Evolutionary conservation across 2,797 vertebrate species (phyloP).

Genomic region (Chrosomus eos): DNA sequence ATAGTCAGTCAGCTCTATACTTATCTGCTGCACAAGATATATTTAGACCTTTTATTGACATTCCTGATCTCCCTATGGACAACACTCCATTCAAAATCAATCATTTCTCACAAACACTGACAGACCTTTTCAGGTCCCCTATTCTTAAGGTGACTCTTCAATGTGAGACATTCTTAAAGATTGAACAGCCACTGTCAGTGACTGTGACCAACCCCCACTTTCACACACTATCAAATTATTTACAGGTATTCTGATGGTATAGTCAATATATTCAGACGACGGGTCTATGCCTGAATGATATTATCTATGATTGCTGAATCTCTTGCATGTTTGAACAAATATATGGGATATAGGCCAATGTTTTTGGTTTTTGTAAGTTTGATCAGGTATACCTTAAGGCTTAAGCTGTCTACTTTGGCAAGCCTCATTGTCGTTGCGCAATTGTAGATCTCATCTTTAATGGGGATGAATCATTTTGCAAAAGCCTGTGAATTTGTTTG

Average conservation of each 20-base stretch:
- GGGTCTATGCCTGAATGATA: not conserved
- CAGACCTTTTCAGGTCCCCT: constrained; percentile 22
- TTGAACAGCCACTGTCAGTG: not conserved
- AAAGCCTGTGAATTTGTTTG: not conserved
- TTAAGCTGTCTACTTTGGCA: not conserved
- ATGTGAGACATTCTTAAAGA: constrained; percentile 1
- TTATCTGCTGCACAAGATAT: not conserved
- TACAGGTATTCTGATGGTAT: not conserved
- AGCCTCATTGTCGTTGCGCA: not conserved
- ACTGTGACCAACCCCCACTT: not conserved
- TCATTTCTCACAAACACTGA: constrained; percentile 9
- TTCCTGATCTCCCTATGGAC: constrained; percentile 2
- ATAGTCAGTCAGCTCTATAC: not conserved
- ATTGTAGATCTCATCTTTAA: not conserved
- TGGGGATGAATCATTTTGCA: not conserved
- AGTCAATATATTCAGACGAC: not conserved
- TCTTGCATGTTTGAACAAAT: constrained; percentile 25
- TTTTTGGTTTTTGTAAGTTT: constrained; percentile 16
- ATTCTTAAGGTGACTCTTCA: constrained; percentile 4
- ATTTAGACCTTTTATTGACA: constrained; percentile 36
- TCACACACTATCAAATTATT: not conserved
- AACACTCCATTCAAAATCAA: constrained; percentile 6
- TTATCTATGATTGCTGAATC: constrained; percentile 14
- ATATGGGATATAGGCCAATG: not conserved
- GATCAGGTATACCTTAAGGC: not conserved